Evolutionary conservation across 2,888 invertebrate species (phyloP), one percentile per base, ranked within the genome.

Genomic region (Argynnis bischoffii): DNA sequence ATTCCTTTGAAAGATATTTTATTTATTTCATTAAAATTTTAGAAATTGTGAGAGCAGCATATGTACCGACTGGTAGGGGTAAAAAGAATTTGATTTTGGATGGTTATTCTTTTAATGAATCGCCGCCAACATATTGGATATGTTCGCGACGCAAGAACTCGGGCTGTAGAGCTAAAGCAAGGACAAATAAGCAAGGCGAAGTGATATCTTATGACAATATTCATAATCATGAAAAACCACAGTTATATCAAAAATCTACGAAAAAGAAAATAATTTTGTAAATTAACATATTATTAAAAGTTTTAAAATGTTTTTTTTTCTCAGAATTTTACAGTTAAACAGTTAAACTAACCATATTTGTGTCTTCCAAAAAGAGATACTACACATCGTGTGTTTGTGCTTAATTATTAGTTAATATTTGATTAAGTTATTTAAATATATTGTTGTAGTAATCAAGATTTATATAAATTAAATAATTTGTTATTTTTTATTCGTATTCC

Each of bases 201-300:
- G 86, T 90, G 4, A 75, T 83, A 55, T 69, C 72, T 8, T 79
- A 78, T 65, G 70, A 76, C n/a, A 82, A 83, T 63, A 70, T 70
- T 5, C 90, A 90, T 72, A 87, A 82, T 66, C 89, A 91, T 69
- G 82, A 81, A 1, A 87, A 85, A 72, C 87, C 88, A 1, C 81
- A 79, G 26, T 86, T 87, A 71, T 86, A 84, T 69, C 77, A 84
- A 67, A 86, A 84, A 76, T 85, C 83, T 2, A 84, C 82, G 0
- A 82, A 85, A 56, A 84, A 83, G 71, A 83, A 59, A 65, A 21
- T 68, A 11, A n/a, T 13, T 3, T 55, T 70, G n/a, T 70, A 69
- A 63, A 31, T 41, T n/a, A 48, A 26, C 4, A 21, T 57, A 6
- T 18, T 46, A 21, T 6, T 18, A 14, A 31, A 18, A 56, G 16